Conservation (phyloP, 2,888 invertebrate genomes). For the Parnassius orleans region DNA sequence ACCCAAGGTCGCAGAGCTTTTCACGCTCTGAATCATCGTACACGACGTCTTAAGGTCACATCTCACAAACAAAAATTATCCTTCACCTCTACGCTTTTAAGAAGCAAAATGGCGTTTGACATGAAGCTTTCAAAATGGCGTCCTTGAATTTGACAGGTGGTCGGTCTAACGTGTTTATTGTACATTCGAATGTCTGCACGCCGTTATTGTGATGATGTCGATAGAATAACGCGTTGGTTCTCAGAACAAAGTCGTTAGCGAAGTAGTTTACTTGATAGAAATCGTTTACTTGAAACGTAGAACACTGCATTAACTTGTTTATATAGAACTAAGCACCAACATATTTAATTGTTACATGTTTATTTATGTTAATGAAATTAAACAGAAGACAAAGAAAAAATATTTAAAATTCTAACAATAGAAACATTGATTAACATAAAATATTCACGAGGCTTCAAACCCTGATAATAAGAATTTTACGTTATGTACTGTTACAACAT, state of each 20-base stretch:
- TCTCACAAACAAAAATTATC: conserved; percentile 13
- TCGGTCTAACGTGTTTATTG: background rate
- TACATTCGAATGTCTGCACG: conserved; percentile 13
- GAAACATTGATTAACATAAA: too few relatives aligned
- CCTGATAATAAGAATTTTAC: too few relatives aligned
- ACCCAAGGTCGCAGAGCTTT: conserved; percentile 31
- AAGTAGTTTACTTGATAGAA: conserved; percentile 13
- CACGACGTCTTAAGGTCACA: conserved; percentile 12
- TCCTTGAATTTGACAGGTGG: conserved; percentile 17
- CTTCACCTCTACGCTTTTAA: background rate
- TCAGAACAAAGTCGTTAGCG: conserved; percentile 12
- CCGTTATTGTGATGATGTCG: conserved; percentile 6
- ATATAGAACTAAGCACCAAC: background rate
- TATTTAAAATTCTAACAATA: too few relatives aligned
- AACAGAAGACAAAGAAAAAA: too few relatives aligned
- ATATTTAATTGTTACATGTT: background rate
- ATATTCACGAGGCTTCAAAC: too few relatives aligned
- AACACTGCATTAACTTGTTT: background rate
- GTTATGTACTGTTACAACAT: too few relatives aligned
- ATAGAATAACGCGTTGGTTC: conserved; percentile 1
- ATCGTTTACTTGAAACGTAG: conserved; percentile 6
- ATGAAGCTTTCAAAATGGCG: conserved; percentile 17
- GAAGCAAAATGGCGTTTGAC: conserved; percentile 17
- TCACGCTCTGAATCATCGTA: conserved; percentile 23
- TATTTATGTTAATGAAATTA: background rate